Evolutionary conservation across 2,888 invertebrate species (phyloP), one percentile per base, ranked within the genome.

Genomic region (Barypeithes pellucidus): DNA sequence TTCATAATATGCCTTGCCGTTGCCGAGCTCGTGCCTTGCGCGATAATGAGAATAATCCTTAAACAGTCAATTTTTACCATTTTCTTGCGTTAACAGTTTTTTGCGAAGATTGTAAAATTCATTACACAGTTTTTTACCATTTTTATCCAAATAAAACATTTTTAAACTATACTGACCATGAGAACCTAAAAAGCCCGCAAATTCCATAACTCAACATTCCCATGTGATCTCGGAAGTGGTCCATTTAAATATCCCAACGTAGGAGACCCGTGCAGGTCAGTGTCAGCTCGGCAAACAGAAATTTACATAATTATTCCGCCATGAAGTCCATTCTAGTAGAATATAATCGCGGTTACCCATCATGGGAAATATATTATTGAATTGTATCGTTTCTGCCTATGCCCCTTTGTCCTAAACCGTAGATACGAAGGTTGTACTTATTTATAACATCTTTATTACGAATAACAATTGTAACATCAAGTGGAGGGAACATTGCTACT

Each of bases 221-320:
- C 72, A 57, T 67, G 67, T 61, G 60, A 63, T 72, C 54, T 45
- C 41, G 7, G 7, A 18, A 67, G 14, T 60, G 67, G 67, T 63
- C 72, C 57, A 67, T 72, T 67, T 72, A 72, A 72, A 72, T 68
- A 67, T 47, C 36, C 43, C 72, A 57, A 66, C 50, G 22, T 39
- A 47, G 45, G 14, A 33, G 16, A 47, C 4, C 47, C 45, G 47
- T 45, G 60, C 72, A 57, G 72, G 68, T 73, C 67, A 67, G 59
- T 60, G 50, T 72, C 60, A 60, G 67, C 73, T 63, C n/a, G 65
- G 45, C 29, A 50, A 68, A 57, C 43, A 41, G 24, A 45, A 57
- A 73, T 73, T 73, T 73, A 50, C 73, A 73, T 73, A 73, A 73
- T 68, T 73, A 73, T 73, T 61, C 57, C 62, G 72, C 43, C 61